phyloP scores from a whole-genome alignment of 1,140 invertebrate species.

The Brachionus plicatilis region DNA sequence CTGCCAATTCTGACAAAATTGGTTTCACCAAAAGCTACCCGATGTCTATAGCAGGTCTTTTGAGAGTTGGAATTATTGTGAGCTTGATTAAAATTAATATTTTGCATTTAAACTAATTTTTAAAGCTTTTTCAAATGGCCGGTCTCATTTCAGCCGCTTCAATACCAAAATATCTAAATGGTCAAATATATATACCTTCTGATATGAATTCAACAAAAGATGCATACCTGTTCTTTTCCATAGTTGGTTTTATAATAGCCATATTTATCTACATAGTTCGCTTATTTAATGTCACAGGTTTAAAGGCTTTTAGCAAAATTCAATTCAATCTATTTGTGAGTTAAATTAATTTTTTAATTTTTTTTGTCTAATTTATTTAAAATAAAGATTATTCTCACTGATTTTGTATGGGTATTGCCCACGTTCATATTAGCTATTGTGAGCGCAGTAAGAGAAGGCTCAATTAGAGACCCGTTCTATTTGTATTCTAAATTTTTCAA shows the following conservation, averaged over 20 bases:
- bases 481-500: slow-evolving; percentile 26
- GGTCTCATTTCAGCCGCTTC: slow-evolving; percentile 29
- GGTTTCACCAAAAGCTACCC: not conserved
- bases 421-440: slow-evolving; percentile 29
- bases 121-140: slow-evolving; percentile 18
- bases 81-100: not conserved
- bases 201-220: slow-evolving; percentile 27
- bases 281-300: not conserved
- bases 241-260: slow-evolving; percentile 1
- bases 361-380: not conserved
- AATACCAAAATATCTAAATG: not conserved
- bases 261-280: not conserved
- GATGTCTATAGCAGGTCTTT: not conserved
- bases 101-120: not conserved
- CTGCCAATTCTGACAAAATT: not conserved
- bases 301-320: not conserved
- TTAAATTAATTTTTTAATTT: not conserved
- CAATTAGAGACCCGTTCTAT: slow-evolving; percentile 20
- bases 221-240: slow-evolving; percentile 31
- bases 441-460: not conserved
- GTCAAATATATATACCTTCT: not conserved
- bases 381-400: slow-evolving; percentile 1
- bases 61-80: slow-evolving; percentile 4
- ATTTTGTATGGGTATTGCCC: slow-evolving; percentile 10
- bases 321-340: slow-evolving; percentile 11